Evolutionary conservation across 2,888 invertebrate species (phyloP).

Genomic region (Leucozona laternaria): DNA sequence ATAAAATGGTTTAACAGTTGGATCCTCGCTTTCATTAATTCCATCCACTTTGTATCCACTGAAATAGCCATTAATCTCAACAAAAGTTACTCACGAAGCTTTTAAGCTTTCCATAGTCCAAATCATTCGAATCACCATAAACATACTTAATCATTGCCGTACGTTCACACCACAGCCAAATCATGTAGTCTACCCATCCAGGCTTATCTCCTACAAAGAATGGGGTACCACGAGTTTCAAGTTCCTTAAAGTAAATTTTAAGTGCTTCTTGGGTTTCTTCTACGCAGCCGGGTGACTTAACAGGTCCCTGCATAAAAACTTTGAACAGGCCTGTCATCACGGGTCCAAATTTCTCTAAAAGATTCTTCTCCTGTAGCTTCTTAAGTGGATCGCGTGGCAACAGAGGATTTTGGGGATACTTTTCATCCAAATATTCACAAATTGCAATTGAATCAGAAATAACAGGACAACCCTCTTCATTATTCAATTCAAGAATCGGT

Average conservation of each 20-base stretch:
- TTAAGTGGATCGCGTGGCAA: conserved; percentile 84
- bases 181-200: conserved; percentile 91
- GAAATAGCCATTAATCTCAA: not conserved
- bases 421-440: conserved; percentile 92
- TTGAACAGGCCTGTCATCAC: not conserved
- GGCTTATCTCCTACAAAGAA: conserved; percentile 89
- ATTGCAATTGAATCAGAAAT: conserved; percentile 92
- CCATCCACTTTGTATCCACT: conserved; percentile 88
- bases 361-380: not conserved
- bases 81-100: conserved; percentile 84
- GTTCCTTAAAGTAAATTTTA: conserved; percentile 87
- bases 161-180: conserved; percentile 93
- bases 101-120: conserved; percentile 87
- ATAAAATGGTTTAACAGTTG: conserved; percentile 88
- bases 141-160: conserved; percentile 85
- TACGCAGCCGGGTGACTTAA: conserved; percentile 82
- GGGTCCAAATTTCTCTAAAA: not conserved
- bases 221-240: conserved; percentile 86
- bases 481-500: conserved; percentile 90
- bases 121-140: conserved; percentile 86
- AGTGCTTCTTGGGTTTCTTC: conserved; percentile 86
- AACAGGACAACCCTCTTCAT: conserved; percentile 85
- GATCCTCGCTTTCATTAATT: conserved; percentile 88
- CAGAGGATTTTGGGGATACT: conserved; percentile 87
- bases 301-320: conserved; percentile 74